These are phyloP conservation scores for Desmodus rotundus DNA, from an alignment of 2,113 vertebrate species.

Conservation along the genomic window DNA sequence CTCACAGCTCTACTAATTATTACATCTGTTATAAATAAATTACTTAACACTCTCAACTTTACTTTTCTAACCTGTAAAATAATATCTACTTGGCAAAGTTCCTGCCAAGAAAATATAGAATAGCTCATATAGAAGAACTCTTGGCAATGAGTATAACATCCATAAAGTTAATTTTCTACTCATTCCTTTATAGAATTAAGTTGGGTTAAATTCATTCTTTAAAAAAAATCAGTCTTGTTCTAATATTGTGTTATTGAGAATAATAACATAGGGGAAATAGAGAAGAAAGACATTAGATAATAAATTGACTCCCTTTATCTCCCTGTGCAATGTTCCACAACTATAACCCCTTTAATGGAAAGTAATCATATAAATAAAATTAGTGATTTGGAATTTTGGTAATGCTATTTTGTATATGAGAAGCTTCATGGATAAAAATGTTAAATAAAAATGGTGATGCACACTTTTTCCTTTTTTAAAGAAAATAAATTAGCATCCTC, in stretches of 20 bases:
- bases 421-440: neutral
- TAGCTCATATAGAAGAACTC: neutral
- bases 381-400: neutral
- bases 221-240: neutral
- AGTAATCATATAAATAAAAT: neutral
- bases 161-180: neutral
- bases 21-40: neutral
- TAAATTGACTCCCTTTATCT: neutral
- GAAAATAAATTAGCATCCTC: neutral
- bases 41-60: neutral
- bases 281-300: neutral
- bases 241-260: constrained; percentile 13
- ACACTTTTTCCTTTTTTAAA: neutral
- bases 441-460: neutral
- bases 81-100: neutral
- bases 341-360: neutral
- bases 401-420: neutral
- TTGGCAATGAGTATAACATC: neutral
- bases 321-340: neutral
- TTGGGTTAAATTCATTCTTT: neutral
- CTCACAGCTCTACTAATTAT: neutral
- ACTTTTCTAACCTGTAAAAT: neutral
- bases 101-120: neutral
- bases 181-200: neutral
- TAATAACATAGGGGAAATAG: neutral